Evolutionary conservation across 1,140 invertebrate genomes (phyloP), one percentile per base, ranked within the genome.

Genomic region (Drosophila funebris): DNA sequence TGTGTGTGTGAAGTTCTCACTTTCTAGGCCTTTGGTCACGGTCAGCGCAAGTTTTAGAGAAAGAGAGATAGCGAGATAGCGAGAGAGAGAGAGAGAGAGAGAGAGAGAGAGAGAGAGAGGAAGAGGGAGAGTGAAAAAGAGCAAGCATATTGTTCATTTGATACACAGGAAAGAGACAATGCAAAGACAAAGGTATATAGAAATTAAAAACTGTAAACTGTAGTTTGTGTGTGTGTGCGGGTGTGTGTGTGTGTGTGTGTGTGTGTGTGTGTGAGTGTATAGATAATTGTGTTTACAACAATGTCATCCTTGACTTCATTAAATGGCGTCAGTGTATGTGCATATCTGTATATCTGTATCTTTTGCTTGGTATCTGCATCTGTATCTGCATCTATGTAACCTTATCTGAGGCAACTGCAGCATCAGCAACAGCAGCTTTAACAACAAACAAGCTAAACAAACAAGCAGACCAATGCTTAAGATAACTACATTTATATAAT

Each of bases 231-330:
- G 46, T 43, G 44, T 43, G 2, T 36, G 56, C 44, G 13, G 48
- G 20, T 29, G 14, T 39, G 11, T 39, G 16, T 50, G 41, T 68
- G 11, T 29, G 22, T 37, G 16, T 54, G 20, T 27, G 29, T 39
- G 43, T 50, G 52, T 56, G 62, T 39, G 31, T 29, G 18, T 33
- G 61, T 54, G 24, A 60, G 36, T 56, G 48, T 29, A 20, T 18
- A 70, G 52, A 18, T 53, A 27, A 52, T 46, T 72, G 73, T 64
- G 69, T 76, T 76, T 73, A 57, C 83, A 52, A 79, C 84, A 84
- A 83, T 88, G 76, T 71, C 80, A 84, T 88, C 83, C 83, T 88
- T 88, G 83, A 88, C 83, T 88, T 88, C 84, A 76, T 88, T 88
- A 79, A 68, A 80, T 57, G 48, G 43, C 70, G 36, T 57, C 56